Evolutionary conservation across 2,797 vertebrate species (phyloP).

Genomic region (Gila robusta): DNA sequence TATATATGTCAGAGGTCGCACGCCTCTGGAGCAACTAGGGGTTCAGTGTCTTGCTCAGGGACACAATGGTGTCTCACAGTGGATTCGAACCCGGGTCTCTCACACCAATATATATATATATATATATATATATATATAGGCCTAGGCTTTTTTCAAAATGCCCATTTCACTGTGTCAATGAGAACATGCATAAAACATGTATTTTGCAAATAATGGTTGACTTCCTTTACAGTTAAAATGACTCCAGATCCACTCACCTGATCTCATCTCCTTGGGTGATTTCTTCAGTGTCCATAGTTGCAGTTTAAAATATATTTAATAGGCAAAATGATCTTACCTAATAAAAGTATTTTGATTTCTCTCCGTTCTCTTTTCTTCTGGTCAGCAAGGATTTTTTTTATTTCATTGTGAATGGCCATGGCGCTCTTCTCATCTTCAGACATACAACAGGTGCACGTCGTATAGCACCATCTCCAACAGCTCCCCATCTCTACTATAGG

Average conservation of each 20-base stretch:
- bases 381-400: constrained; percentile 74
- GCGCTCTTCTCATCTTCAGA: constrained; percentile 77
- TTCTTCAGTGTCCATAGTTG: background rate
- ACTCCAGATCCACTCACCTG: background rate
- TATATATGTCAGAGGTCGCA: too few relatives aligned
- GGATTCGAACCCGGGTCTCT: too few relatives aligned
- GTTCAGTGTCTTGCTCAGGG: too few relatives aligned
- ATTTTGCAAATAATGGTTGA: background rate
- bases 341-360: constrained; percentile 81
- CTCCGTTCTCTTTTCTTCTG: constrained; percentile 78
- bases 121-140: too few relatives aligned
- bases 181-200: background rate
- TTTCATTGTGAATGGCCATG: constrained; percentile 77
- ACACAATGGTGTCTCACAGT: too few relatives aligned
- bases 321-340: constrained; percentile 71
- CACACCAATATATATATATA: too few relatives aligned
- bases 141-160: too few relatives aligned
- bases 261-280: background rate
- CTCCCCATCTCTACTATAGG: constrained; percentile 70
- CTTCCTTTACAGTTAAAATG: background rate
- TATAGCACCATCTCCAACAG: constrained; percentile 70
- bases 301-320: background rate
- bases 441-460: constrained; percentile 77
- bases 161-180: too few relatives aligned
- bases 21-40: too few relatives aligned